These are phyloP conservation scores for Petrophora chlorosata DNA, from an alignment of 2,888 invertebrate species.

Conservation along the genomic window DNA sequence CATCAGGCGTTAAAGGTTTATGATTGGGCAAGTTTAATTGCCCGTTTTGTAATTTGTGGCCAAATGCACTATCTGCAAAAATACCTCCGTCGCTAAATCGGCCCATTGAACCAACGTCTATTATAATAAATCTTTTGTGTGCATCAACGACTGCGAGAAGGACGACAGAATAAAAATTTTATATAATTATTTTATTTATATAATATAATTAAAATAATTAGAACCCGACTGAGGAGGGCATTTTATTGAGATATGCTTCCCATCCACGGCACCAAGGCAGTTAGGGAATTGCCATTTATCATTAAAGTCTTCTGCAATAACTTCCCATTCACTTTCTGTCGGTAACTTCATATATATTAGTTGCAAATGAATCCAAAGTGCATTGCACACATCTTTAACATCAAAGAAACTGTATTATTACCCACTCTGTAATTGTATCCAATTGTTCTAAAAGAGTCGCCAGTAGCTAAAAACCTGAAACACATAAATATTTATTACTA, in stretches of 20 bases:
- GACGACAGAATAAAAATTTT: conserved; percentile 27
- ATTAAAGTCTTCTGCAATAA: conserved; percentile 26
- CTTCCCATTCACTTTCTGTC: conserved; percentile 32
- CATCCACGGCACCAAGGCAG: no score
- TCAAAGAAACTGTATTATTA: conserved; percentile 12
- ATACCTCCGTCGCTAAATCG: conserved; percentile 29
- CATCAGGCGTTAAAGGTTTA: conserved; percentile 28
- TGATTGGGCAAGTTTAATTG: conserved; percentile 12
- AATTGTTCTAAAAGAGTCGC: conserved; percentile 32
- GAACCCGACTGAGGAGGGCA: conserved; percentile 36
- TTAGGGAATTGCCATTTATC: conserved; percentile 37
- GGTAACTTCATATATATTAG: conserved; percentile 5
- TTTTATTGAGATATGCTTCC: conserved; percentile 42
- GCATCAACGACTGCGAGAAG: conserved; percentile 29
- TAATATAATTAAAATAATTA: conserved; percentile 39
- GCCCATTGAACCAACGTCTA: conserved; percentile 31
- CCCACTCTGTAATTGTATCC: conserved; percentile 26
- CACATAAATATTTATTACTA: conserved; percentile 15
- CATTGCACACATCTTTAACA: background rate
- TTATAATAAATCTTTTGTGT: conserved; percentile 26
- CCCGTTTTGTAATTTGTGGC: conserved; percentile 14
- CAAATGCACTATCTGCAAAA: conserved; percentile 22
- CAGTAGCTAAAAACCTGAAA: conserved; percentile 32
- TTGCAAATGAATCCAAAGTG: conserved; percentile 3
- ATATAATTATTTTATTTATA: no score